Evolutionary conservation across 2,888 invertebrate genomes (phyloP), one percentile per base, ranked within the genome.

Genomic region (Candidula unifasciata): DNA sequence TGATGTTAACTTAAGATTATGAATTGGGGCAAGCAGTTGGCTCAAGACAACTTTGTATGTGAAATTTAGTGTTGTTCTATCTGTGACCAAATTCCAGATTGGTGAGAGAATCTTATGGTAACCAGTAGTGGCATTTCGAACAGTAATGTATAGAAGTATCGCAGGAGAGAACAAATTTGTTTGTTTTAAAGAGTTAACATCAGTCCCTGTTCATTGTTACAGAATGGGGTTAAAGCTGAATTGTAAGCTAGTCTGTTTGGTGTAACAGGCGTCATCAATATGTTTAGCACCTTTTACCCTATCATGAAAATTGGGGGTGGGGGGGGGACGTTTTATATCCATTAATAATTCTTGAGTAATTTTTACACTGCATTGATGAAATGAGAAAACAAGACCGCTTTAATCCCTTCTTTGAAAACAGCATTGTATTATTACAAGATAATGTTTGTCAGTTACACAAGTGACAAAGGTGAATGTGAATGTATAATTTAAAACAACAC

Each of bases 401-500:
- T 30, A 24, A 16, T n/a, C 74, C 74, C 54, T 33, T 54, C 33
- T 52, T 3, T 54, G 30, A 18, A 54, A n/a, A 0, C 16, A 71
- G 21, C n/a, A n/a, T 69, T 2, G n/a, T 74, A 5, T 74, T 3
- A 6, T 30, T 16, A 30, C 54, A 18, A n/a, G 44, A 13, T 13
- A 44, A 44, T 30, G 6, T 52, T 74, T 73, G 24, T 73, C 13
- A 54, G 54, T 74, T 52, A 74, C 30, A 74, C 74, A 74, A 74
- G 30, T 74, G 74, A 74, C 74, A 74, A 74, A 74, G 74, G 74
- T 74, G 74, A 74, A 74, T 74, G 73, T 71, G 52, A 74, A 16
- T 71, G n/a, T n/a, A n/a, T n/a, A n/a, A 35, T 27, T 74, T 52
- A 54, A 54, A 8, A 18, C 27, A 54, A 13, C 5, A 44, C 13